Percentiles rank a stretch among this genome's conserved stretches.
phyloP scores from a whole-genome alignment of 2,888 invertebrate species.

The Noctua janthe region DNA sequence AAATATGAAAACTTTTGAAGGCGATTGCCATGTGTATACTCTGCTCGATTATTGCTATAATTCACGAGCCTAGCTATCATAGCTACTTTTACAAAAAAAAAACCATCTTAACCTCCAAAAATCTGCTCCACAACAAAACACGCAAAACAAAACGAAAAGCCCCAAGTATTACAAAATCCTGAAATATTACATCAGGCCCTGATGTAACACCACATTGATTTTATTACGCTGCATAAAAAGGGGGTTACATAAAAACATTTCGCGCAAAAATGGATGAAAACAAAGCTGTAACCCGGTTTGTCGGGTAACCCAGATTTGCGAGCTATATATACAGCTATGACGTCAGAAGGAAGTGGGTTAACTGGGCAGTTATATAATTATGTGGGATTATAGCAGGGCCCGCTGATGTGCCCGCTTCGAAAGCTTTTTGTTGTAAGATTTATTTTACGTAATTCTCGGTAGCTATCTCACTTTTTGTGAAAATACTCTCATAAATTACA shows the following conservation, averaged over 20 bases:
- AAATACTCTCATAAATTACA: not conserved
- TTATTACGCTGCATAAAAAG: conserved; percentile 51
- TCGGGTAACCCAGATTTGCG: conserved; percentile 53
- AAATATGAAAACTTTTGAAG: too few relatives aligned
- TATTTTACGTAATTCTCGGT: not conserved
- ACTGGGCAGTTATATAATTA: conserved; percentile 40
- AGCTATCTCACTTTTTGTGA: not conserved
- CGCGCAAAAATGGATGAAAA: conserved; percentile 70
- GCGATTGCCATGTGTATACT: too few relatives aligned
- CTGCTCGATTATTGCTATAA: not conserved
- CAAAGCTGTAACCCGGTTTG: conserved; percentile 70
- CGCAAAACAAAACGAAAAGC: conserved; percentile 16
- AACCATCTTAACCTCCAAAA: not conserved
- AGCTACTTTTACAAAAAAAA: not conserved
- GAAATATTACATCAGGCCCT: conserved; percentile 39
- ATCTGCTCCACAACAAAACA: not conserved
- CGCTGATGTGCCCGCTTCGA: not conserved
- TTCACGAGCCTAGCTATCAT: not conserved
- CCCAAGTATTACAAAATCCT: conserved; percentile 28
- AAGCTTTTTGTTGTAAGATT: not conserved
- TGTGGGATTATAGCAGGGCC: not conserved
- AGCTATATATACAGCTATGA: conserved; percentile 65
- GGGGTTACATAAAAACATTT: conserved; percentile 65
- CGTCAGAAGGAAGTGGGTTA: conserved; percentile 50
- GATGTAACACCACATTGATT: conserved; percentile 45